Evolutionary conservation across 1,140 invertebrate genomes (phyloP).

Genomic region (Hypothenemus hampei): DNA sequence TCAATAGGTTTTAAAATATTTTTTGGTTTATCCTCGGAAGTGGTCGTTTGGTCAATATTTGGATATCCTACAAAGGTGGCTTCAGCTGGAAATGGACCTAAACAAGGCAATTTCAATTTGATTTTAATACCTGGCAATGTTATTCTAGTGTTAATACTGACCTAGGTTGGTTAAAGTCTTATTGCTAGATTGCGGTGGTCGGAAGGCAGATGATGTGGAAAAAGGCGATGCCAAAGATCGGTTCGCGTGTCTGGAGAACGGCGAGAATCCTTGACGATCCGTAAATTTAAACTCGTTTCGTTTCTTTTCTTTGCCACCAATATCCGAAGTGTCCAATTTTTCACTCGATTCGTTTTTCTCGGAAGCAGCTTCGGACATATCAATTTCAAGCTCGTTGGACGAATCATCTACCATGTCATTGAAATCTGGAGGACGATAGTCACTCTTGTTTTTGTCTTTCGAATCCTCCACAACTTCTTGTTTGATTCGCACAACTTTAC

Average conservation of each 20-base stretch:
- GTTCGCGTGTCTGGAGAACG: conserved; percentile 44
- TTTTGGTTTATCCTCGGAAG: conserved; percentile 47
- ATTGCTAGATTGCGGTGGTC: conserved; percentile 55
- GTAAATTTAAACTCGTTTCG: conserved; percentile 45
- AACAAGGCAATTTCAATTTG: neutral
- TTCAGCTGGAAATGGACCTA: conserved; percentile 56
- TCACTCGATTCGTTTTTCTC: conserved; percentile 46
- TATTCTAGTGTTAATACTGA: neutral
- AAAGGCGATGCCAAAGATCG: conserved; percentile 49
- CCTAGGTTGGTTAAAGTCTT: conserved; percentile 39
- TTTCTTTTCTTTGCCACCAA: conserved; percentile 44
- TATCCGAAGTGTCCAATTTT: too few relatives aligned
- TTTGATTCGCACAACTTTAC: conserved; percentile 34
- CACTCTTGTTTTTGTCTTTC: conserved; percentile 41
- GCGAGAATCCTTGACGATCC: conserved; percentile 36
- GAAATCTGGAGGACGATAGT: conserved; percentile 69
- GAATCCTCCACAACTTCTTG: conserved; percentile 41
- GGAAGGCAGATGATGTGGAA: conserved; percentile 68
- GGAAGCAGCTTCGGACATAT: conserved; percentile 61
- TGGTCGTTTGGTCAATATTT: conserved; percentile 40
- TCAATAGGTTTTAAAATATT: conserved; percentile 31
- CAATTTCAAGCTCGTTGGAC: conserved; percentile 72
- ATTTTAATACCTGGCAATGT: neutral
- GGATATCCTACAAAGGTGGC: conserved; percentile 62
- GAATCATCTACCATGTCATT: conserved; percentile 75